Base-by-base conservation (phyloP, 1,140 invertebrate species). In the Arion vulgaris region DNA sequence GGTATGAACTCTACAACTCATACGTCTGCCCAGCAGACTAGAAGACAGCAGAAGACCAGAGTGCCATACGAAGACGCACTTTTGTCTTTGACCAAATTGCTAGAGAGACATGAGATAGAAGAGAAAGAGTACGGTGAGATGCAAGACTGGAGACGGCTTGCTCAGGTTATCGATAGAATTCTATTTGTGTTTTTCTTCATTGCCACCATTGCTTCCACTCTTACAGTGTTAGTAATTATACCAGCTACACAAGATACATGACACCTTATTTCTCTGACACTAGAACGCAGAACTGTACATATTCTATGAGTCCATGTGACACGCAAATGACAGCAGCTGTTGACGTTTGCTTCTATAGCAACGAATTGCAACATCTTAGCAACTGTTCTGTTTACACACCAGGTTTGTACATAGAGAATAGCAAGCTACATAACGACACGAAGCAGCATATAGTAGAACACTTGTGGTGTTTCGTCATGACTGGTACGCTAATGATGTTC, bases 101-200 rank as follows among this genome's bases (percentile, higher is more conserved):
- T 91, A 32, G 89, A 90, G 49, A 89, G 88, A 78, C 89, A 90
- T 51, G 89, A 90, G 62, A 85, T 87, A n/a, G 90, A 91, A 66
- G 87, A 91, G 32, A 80, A 83, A n/a, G 89, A 89, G 77, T 88
- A 87, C 57, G 85, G 86, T 32, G 86, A 93, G 5, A 90, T 94
- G 36, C 91, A 94, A 57, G 94, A 94, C 85, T 94, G 94, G 94
- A 84, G 93, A 39, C 89, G 92, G 71, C 89, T 94, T 36, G 94
- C 94, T 19, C 90, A 93, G 84, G 91, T 92, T 72, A 91, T 95
- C 17, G 94, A 95, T 87, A 87, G 94, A 53, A 91, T 94, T 51
- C 91, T 95, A 28, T 95, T 95, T 88, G 94, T 93, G 92, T 90
- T 95, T 34, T 94, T 95, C 88, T 91, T 94, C 32, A 82, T 93